phyloP scores from a whole-genome alignment of 2,113 vertebrate species.

The Myiopsitta monachus region DNA sequence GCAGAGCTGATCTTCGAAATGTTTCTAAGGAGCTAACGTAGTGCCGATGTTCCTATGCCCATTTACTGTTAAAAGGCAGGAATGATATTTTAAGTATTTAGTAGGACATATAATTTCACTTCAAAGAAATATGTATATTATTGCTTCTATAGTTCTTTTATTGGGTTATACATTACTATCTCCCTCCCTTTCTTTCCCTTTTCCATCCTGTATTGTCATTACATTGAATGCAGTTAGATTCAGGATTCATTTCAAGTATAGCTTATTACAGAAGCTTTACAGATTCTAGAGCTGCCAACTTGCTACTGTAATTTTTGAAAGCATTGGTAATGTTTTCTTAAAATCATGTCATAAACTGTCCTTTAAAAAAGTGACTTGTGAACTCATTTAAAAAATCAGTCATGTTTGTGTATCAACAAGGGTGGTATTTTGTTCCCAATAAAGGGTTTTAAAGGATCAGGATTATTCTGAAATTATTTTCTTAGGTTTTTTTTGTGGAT shows the following conservation, averaged over 20 bases:
- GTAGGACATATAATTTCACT: not conserved
- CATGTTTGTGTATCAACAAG: not conserved
- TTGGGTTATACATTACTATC: not conserved
- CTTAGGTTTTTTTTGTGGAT: not conserved
- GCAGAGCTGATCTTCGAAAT: not conserved
- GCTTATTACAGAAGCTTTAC: not conserved
- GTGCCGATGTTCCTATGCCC: not conserved
- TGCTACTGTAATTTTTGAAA: not conserved
- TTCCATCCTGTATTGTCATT: not conserved
- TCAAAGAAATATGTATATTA: not conserved
- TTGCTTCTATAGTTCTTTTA: not conserved
- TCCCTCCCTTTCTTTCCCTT: not conserved
- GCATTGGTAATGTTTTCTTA: not conserved
- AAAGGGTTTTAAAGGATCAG: not conserved
- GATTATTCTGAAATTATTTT: not conserved
- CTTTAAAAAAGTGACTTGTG: not conserved
- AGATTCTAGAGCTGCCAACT: not conserved
- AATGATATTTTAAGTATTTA: not conserved
- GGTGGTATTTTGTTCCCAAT: not conserved
- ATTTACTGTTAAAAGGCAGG: not conserved
- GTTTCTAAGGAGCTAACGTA: not conserved
- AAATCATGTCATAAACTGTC: not conserved
- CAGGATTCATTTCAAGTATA: not conserved
- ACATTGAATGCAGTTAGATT: not conserved
- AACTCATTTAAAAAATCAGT: not conserved